Evolutionary conservation across 1,140 invertebrate genomes (phyloP), one percentile per base, ranked within the genome.

Genomic region (Drepana arcuata): DNA sequence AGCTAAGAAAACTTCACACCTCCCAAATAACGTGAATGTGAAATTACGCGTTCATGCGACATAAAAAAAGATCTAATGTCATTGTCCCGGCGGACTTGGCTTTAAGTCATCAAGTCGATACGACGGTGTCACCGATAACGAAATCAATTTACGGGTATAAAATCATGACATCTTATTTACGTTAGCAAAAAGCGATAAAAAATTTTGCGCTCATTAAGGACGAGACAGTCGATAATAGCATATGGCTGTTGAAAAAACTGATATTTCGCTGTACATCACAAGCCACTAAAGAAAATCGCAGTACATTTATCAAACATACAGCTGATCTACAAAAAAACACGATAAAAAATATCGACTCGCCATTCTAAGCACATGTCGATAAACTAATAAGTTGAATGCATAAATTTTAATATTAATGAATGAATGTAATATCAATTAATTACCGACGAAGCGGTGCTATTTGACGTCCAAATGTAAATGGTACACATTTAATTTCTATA

Each of bases 351-450:
- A 46, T 30, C 42, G 46, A 46, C 43, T 41, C 21, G 25, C 41
- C 27, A 16, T 35, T 37, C 40, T 33, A 40, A 38, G 24, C 40
- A 38, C 40, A 38, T 43, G 48, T 50, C 52, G 47, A 41, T 49
- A 42, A 16, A 39, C 38, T 41, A 41, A 45, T 49, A 48, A 44
- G 34, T 40, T 30, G 39, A 24, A 41, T 56, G 52, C 48, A 56
- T 56, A 50, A 47, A 50, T 56, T 50, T 50, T 9, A 43, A 50
- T 47, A 29, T 46, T 50, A 56, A 56, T 56, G 36, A 56, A 50
- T 48, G 47, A 48, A 56, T 48, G 14, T 26, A 14, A 49, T 49
- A n/a, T n/a, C 47, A 50, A 50, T 38, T 44, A 56, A 50, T 45
- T 35, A 18, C 43, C 24, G 41, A 44, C 31, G 38, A 42, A n/a